Evolutionary conservation across 2,113 vertebrate species (phyloP), one percentile per base, ranked within the genome.

Genomic region (Labeo rohita): DNA sequence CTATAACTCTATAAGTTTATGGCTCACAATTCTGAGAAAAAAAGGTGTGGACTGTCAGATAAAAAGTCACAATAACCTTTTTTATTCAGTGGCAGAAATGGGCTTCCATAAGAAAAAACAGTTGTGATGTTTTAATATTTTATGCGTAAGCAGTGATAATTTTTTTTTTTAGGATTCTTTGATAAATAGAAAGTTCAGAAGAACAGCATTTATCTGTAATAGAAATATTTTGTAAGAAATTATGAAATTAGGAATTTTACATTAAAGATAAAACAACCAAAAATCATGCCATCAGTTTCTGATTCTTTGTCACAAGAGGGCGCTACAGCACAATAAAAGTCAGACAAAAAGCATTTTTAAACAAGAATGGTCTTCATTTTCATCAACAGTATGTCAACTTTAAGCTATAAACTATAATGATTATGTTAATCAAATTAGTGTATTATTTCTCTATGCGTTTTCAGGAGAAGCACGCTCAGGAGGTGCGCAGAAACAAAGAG

Each of bases 401-500:
- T 43, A n/a, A 23, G 45, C 45, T 15, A 47, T 74, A 15, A 36
- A 50, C 8, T 54, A 23, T 59, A 21, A 59, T 59, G 56, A 21
- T 59, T 59, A 56, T 56, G 7, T 11, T 70, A 52, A 68, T 61
- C 1, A 7, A 54, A 80, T 45, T 28, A 68, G 72, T 65, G 79
- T 70, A 21, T 80, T 52, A 47, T 21, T 73, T 12, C 75, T 91
- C 63, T 88, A 8, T 89, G 66, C 90, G 74, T 80, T 83, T 87
- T 70, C 85, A 98, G 98, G 97, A 99, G 94, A 98, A 93, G 94
- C 98, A 96, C 61, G 97, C 96, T 1, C 96, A 97, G 92, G 96
- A 96, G 90, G 97, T 98, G 91, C 96, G 98, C 94, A 97, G 96
- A 95, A 99, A 99, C 94, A 99, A 98, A 95, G 97, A 97, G 94